phyloP scores from a whole-genome alignment of 2,797 vertebrate genomes.

The Neostethus bicornis region DNA sequence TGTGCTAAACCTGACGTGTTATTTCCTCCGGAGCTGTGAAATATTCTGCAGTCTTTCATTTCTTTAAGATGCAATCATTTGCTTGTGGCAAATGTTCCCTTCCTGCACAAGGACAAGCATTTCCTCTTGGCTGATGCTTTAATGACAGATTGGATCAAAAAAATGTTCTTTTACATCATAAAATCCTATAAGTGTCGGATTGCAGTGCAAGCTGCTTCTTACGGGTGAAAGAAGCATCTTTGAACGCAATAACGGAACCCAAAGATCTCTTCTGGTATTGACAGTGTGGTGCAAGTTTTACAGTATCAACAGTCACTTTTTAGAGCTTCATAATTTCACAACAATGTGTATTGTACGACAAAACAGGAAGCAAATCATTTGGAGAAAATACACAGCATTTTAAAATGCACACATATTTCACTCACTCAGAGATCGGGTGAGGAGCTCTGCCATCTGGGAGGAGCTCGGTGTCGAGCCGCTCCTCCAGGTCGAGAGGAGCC shows the following conservation, averaged over 20 bases:
- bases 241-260: slow-evolving; percentile 1
- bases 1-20: slow-evolving; percentile 35
- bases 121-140: slow-evolving; percentile 17
- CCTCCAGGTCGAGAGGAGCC: too few relatives aligned
- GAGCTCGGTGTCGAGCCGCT: too few relatives aligned
- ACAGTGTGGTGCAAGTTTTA: not conserved
- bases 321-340: too few relatives aligned
- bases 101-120: slow-evolving; percentile 18
- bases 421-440: too few relatives aligned
- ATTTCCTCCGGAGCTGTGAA: slow-evolving; percentile 31
- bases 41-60: slow-evolving; percentile 25
- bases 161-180: slow-evolving; percentile 16
- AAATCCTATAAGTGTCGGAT: slow-evolving; percentile 8
- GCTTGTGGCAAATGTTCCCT: slow-evolving; percentile 22
- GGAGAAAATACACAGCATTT: too few relatives aligned
- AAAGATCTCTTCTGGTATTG: slow-evolving; percentile 3
- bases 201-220: slow-evolving; percentile 9
- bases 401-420: too few relatives aligned
- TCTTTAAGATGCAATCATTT: slow-evolving; percentile 28
- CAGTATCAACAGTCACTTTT: not conserved
- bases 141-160: slow-evolving; percentile 15
- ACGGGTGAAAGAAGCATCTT: slow-evolving; percentile 8
- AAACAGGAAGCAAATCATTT: too few relatives aligned
- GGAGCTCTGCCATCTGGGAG: too few relatives aligned
- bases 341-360: too few relatives aligned